Conservation (phyloP, 2,888 invertebrate species). For the Cheiracanthium punctorium region DNA sequence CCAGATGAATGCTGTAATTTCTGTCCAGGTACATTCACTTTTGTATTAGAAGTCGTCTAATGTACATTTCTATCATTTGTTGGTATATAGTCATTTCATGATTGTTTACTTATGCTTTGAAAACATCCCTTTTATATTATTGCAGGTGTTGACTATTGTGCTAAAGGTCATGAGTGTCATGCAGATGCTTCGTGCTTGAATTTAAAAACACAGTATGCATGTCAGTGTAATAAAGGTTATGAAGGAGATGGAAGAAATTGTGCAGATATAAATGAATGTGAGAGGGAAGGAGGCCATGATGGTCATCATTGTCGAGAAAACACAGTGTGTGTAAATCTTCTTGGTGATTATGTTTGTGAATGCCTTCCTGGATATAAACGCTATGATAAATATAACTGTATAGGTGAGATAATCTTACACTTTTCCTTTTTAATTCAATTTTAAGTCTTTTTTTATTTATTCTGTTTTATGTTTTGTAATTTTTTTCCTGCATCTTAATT, state of each 20-base stretch:
- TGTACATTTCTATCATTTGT: no score
- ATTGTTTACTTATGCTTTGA: no score
- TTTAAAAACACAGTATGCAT: conserved; percentile 91
- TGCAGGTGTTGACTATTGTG: conserved; percentile 92
- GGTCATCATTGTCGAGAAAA: conserved; percentile 91
- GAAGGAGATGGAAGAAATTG: conserved; percentile 84
- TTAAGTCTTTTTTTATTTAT: neutral
- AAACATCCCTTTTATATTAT: neutral
- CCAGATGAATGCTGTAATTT: conserved; percentile 92
- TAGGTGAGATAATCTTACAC: conserved; percentile 62
- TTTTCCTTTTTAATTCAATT: neutral
- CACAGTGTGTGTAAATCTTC: conserved; percentile 88
- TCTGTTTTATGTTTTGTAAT: no score
- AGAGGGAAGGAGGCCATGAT: conserved; percentile 84
- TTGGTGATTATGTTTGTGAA: conserved; percentile 89
- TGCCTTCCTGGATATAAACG: conserved; percentile 85
- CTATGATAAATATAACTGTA: conserved; percentile 79
- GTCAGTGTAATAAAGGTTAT: conserved; percentile 93
- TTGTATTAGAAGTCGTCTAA: no score
- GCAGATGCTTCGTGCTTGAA: conserved; percentile 93
- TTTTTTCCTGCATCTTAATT: conserved; percentile 73
- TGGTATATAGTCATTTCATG: no score
- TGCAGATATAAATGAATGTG: conserved; percentile 90
- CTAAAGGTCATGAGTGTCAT: conserved; percentile 88
- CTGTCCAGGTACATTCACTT: conserved; percentile 88